Evolutionary conservation across 2,113 vertebrate genomes (phyloP).

Genomic region (Bos javanicus): DNA sequence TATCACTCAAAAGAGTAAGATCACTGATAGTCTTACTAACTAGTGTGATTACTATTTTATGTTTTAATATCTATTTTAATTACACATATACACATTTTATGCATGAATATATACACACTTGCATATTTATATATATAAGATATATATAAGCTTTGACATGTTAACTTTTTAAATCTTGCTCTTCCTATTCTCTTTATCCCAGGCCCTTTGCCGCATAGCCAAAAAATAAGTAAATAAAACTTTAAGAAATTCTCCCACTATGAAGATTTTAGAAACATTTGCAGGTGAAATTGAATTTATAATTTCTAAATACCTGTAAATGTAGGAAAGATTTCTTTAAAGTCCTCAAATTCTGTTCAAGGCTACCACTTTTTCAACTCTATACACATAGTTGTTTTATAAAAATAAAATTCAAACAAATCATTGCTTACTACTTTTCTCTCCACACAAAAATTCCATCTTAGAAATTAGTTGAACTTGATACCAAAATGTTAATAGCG

Average conservation of each 20-base stretch:
- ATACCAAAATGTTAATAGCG: slow-evolving; percentile 75
- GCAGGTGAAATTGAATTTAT: neutral
- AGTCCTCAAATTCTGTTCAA: slow-evolving; percentile 53
- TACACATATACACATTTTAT: neutral
- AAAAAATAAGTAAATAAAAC: slow-evolving; percentile 19
- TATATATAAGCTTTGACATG: neutral
- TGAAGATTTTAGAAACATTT: neutral
- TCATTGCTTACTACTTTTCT: slow-evolving; percentile 41
- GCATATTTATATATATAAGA: neutral
- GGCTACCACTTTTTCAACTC: neutral
- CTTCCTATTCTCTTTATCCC: neutral
- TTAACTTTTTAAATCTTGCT: neutral
- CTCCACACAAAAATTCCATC: slow-evolving; percentile 55
- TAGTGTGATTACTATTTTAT: neutral
- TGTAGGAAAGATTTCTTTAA: neutral
- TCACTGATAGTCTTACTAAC: neutral
- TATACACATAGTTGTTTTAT: neutral
- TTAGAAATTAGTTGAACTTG: slow-evolving; percentile 68
- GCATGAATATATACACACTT: neutral
- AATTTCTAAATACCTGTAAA: neutral
- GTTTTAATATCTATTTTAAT: neutral
- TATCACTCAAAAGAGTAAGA: neutral
- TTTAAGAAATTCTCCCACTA: neutral
- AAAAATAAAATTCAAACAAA: slow-evolving; percentile 32
- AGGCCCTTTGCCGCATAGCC: neutral